Percentiles rank a stretch among this genome's conserved stretches.
phyloP scores from a whole-genome alignment of 2,888 invertebrate species.

The Emmelina monodactyla region DNA sequence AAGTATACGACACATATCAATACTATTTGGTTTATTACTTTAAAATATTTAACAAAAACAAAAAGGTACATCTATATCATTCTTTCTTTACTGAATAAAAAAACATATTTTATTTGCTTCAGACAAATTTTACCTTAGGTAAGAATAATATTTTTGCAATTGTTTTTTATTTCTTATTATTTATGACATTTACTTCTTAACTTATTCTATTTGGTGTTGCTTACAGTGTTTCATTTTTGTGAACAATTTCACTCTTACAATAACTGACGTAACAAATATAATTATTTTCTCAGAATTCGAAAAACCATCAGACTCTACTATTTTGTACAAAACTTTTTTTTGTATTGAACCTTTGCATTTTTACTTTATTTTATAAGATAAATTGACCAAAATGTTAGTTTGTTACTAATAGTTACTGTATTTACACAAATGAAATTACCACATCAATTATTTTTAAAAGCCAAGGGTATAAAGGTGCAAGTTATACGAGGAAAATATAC shows the following conservation, averaged over 20 bases:
- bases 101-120: no score
- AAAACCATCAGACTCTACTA: constrained; percentile 53
- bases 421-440: constrained; percentile 29
- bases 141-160: neutral
- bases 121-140: no score
- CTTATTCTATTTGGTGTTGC: constrained; percentile 59
- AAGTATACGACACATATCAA: constrained; percentile 23
- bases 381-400: constrained; percentile 43
- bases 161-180: neutral
- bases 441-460: constrained; percentile 16
- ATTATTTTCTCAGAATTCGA: constrained; percentile 24
- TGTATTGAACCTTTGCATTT: constrained; percentile 18
- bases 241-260: constrained; percentile 30
- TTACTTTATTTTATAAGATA: constrained; percentile 21
- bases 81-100: no score
- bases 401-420: constrained; percentile 26
- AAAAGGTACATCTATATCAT: no score
- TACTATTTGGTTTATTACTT: constrained; percentile 12
- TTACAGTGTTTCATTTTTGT: constrained; percentile 43
- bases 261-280: neutral
- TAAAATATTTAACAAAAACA: no score
- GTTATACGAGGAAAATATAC: constrained; percentile 17
- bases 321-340: constrained; percentile 53
- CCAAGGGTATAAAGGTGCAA: constrained; percentile 22
- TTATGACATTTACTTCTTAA: constrained; percentile 8